Evolutionary conservation across 2,797 vertebrate species (phyloP).

Genomic region (Gastrophryne carolinensis): DNA sequence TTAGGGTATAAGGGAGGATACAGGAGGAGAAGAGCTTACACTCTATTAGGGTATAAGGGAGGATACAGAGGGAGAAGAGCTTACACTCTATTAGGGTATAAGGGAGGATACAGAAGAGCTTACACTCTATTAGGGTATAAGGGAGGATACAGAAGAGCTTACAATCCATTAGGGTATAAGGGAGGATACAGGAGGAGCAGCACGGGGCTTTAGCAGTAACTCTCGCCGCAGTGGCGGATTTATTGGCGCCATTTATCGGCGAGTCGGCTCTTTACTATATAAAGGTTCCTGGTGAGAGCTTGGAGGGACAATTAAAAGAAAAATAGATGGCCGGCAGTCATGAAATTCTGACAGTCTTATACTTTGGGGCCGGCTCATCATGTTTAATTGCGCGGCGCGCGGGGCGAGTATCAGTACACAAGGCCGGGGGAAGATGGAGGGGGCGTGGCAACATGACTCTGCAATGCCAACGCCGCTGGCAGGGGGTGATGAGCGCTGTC

Average conservation of each 20-base stretch:
- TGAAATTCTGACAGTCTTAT: background rate
- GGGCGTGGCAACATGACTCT: background rate
- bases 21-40: too few species aligned
- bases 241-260: background rate
- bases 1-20: too few species aligned
- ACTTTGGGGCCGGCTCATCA: background rate
- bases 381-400: background rate
- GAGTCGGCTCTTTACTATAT: background rate
- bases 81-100: too few species aligned
- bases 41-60: too few species aligned
- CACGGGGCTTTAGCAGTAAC: too few species aligned
- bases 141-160: too few species aligned
- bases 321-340: background rate
- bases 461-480: background rate
- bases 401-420: background rate
- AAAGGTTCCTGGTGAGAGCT: background rate
- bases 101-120: too few species aligned
- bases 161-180: too few species aligned
- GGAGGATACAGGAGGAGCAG: too few species aligned
- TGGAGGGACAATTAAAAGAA: background rate
- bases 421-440: background rate
- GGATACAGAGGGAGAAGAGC: too few species aligned
- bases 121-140: too few species aligned
- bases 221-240: too few species aligned
- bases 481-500: conserved; percentile 20